These are phyloP conservation scores for Eilema caniola DNA, from an alignment of 2,888 invertebrate genomes.

Conservation along the genomic window DNA sequence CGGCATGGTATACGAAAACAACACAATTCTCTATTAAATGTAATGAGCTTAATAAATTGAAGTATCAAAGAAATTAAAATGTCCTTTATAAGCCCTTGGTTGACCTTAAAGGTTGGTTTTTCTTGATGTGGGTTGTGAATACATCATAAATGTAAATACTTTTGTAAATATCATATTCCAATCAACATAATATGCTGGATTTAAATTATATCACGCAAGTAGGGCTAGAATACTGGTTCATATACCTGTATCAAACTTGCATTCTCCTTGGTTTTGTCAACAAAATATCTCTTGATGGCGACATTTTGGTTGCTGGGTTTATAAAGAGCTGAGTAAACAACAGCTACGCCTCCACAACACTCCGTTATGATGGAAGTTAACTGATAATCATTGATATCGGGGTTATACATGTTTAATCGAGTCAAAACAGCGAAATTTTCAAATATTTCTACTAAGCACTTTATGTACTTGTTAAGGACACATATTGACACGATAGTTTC, in stretches of 20 bases:
- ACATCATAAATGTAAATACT: not conserved
- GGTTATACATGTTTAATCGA: constrained; percentile 83
- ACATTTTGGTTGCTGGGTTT: constrained; percentile 89
- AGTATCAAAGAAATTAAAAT: not conserved
- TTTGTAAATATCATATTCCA: not conserved
- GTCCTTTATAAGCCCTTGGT: constrained; percentile 43
- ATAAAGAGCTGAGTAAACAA: constrained; percentile 91
- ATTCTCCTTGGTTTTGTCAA: constrained; percentile 90
- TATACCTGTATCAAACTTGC: constrained; percentile 86
- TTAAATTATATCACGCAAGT: not conserved
- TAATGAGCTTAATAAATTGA: not conserved
- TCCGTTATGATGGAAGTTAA: constrained; percentile 89
- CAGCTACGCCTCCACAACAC: constrained; percentile 90
- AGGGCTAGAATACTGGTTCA: not conserved
- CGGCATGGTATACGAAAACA: no score
- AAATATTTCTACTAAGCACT: constrained; percentile 25
- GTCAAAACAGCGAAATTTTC: constrained; percentile 23
- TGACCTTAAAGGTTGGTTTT: constrained; percentile 34
- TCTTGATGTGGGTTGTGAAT: not conserved
- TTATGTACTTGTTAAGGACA: constrained; percentile 34
- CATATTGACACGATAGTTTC: constrained; percentile 35
- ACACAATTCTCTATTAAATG: not conserved
- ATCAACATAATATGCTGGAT: not conserved
- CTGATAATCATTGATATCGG: constrained; percentile 89
- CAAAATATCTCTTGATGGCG: constrained; percentile 91